phyloP scores from a whole-genome alignment of 1,140 invertebrate species.

The Diachasma alloeum region DNA sequence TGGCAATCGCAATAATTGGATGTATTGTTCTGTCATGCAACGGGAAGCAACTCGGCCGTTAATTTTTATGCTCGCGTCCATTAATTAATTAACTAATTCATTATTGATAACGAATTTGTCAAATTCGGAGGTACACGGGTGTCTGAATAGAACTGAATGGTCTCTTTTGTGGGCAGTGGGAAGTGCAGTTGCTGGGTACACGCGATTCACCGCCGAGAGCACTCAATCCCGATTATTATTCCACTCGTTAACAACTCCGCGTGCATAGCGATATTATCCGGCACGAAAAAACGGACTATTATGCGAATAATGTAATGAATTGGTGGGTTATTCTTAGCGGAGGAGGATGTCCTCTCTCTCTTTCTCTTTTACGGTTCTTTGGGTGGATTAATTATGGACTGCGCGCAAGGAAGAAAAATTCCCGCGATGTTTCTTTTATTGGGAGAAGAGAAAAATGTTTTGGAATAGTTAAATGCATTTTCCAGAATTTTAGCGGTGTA shows the following conservation, averaged over 20 bases:
- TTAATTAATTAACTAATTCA: neutral
- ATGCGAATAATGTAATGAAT: neutral
- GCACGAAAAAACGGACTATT: neutral
- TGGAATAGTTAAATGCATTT: too few relatives aligned
- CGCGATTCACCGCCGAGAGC: constrained; percentile 1
- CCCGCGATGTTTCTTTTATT: neutral
- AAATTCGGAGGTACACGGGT: neutral
- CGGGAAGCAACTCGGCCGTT: neutral
- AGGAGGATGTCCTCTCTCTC: neutral
- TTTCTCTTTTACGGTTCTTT: neutral
- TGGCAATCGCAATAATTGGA: neutral
- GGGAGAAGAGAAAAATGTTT: neutral
- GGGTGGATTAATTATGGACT: neutral
- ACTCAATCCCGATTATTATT: neutral
- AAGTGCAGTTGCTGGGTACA: neutral
- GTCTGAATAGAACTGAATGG: neutral
- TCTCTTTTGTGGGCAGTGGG: neutral
- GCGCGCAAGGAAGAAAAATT: neutral
- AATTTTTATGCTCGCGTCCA: neutral
- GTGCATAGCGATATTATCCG: neutral
- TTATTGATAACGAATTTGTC: neutral
- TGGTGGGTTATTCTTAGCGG: neutral
- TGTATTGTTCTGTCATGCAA: neutral
- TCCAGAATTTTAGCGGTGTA: too few relatives aligned
- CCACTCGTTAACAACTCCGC: neutral